Evolutionary conservation across 2,797 vertebrate species (phyloP).

Genomic region (Cichlasoma orientale): DNA sequence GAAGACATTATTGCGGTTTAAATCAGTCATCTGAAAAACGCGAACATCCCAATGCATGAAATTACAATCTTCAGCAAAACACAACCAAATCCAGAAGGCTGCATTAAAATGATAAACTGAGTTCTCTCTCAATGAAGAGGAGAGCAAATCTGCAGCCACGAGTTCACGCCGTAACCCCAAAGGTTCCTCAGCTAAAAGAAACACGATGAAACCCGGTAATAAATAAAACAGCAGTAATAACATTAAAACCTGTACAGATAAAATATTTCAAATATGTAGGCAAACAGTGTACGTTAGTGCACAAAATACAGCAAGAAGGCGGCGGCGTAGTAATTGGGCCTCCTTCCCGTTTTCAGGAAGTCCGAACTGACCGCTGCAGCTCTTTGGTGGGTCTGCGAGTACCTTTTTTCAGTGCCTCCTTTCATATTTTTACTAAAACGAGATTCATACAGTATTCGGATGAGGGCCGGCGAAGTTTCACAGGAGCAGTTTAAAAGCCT

Average conservation of each 20-base stretch:
- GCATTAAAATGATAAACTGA: constrained; percentile 39
- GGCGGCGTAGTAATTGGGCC: constrained; percentile 25
- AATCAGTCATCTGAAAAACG: constrained; percentile 43
- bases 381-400: constrained; percentile 22
- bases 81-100: constrained; percentile 45
- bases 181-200: constrained; percentile 57
- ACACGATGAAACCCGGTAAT: constrained; percentile 71
- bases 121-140: constrained; percentile 16
- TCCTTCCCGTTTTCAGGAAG: constrained; percentile 23
- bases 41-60: constrained; percentile 42
- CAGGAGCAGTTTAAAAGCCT: constrained; percentile 7
- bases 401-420: constrained; percentile 13
- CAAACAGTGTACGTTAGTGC: constrained; percentile 82
- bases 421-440: background rate
- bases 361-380: constrained; percentile 17
- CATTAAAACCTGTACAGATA: constrained; percentile 75
- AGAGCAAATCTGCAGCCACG: constrained; percentile 40
- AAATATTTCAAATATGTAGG: constrained; percentile 73
- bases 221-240: constrained; percentile 80
- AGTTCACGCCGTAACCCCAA: constrained; percentile 63
- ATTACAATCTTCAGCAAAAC: constrained; percentile 48
- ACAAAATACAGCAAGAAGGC: constrained; percentile 77
- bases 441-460: background rate
- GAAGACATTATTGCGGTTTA: constrained; percentile 41
- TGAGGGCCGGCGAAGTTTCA: background rate